Evolutionary conservation across 2,888 invertebrate species (phyloP), one percentile per base, ranked within the genome.

Genomic region (Gonocerus acuteangulatus): DNA sequence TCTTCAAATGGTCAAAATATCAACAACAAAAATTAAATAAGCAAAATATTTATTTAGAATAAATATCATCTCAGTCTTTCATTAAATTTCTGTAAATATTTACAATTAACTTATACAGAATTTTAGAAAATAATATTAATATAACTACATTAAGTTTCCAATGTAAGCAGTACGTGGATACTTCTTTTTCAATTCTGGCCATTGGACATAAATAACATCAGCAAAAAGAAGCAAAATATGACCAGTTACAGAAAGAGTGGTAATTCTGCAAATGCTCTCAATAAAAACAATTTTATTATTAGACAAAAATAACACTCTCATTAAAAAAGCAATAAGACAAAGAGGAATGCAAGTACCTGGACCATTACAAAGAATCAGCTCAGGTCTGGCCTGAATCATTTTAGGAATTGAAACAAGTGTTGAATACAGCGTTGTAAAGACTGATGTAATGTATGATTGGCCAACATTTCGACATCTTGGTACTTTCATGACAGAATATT

Each of bases 341-440:
- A 95, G 78, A 2, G 97, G 97, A 63, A 99, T 81, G 74, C 97
- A 96, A 4, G 95, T 96, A 6, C 96, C 96, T 45, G 97, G 97
- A 0, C 99, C 97, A 77, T 97, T 95, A 75, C 90, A 93, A 49
- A 94, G 76, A 69, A 94, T 80, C 68, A 95, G 72, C 73, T 92
- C 84, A 1, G 96, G 95, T 66, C 80, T 80, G 69, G 84, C 79
- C 51, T 75, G 78, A 68, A 82, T 78, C 32, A 93, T 74, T 15
- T 90, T 68, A 61, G 87, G 87, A 69, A 89, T 73, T 57, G 85
- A 82, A 68, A 79, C 78, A 1, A 86, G 63, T n/a, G 82, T 78
- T 0, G 95, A 84, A 72, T 81, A 76, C 0, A 90, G 21, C 2
- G 95, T 95, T 49, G 89, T 89, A 67, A 85, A 79, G 44, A 93